Percentiles rank a stretch among this genome's conserved stretches.
These are phyloP conservation scores for Burhinus oedicnemus DNA, from an alignment of 2,113 vertebrate species.

Conservation along the genomic window DNA sequence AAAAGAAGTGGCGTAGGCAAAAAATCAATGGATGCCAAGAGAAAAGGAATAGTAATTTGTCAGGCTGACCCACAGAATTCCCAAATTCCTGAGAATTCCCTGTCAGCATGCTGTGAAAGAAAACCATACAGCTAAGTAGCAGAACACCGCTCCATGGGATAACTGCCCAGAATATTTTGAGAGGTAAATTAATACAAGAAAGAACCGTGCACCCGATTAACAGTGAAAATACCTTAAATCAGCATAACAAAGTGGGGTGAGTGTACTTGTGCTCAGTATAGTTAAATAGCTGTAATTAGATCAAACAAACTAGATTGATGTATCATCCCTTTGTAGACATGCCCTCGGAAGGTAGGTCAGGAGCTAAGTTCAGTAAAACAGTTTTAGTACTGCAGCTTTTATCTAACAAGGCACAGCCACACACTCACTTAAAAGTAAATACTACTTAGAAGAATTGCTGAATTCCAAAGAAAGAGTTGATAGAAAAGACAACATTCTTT, in stretches of 20 bases:
- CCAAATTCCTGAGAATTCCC: background rate
- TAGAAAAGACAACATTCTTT: background rate
- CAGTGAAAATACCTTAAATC: conserved; percentile 58
- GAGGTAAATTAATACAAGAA: conserved; percentile 36
- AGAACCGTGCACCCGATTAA: background rate
- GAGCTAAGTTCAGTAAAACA: conserved; percentile 50
- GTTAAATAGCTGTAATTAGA: conserved; percentile 67
- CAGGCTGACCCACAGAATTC: background rate
- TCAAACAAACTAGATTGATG: conserved; percentile 50
- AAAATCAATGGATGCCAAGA: background rate
- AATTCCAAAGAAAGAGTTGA: background rate
- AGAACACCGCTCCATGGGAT: background rate
- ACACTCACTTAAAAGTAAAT: background rate
- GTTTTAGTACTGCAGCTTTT: conserved; percentile 43
- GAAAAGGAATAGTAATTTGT: background rate
- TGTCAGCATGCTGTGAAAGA: background rate
- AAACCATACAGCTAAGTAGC: background rate
- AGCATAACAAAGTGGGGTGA: conserved; percentile 60
- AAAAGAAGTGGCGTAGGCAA: background rate
- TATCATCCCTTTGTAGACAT: conserved; percentile 48
- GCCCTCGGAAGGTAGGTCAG: conserved; percentile 60
- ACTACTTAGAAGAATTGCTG: background rate
- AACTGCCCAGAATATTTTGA: background rate
- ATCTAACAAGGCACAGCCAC: conserved; percentile 28
- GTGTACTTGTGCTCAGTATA: conserved; percentile 6